phyloP scores from a whole-genome alignment of 2,888 invertebrate genomes.

The Nemapogon koenigi region DNA sequence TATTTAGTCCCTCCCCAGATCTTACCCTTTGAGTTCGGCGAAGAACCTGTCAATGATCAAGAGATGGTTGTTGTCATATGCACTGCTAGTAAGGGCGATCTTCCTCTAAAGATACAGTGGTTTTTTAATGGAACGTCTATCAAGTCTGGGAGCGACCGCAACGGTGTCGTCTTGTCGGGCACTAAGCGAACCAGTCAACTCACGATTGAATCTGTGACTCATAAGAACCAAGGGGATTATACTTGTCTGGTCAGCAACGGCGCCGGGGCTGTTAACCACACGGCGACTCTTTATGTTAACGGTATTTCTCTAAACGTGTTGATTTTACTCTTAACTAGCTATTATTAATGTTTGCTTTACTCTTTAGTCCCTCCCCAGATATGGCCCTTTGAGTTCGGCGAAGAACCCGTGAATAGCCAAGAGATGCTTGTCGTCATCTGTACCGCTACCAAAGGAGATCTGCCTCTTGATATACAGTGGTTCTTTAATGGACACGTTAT shows the following conservation, averaged over 20 bases:
- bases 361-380: constrained; percentile 72
- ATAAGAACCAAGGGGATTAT: constrained; percentile 67
- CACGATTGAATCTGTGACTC: constrained; percentile 64
- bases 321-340: constrained; percentile 8
- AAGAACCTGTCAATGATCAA: constrained; percentile 74
- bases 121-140: constrained; percentile 66
- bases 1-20: constrained; percentile 68
- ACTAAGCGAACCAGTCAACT: constrained; percentile 61
- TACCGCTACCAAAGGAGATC: constrained; percentile 77
- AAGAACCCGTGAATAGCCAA: constrained; percentile 71
- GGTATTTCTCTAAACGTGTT: constrained; percentile 59
- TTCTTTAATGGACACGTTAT: constrained; percentile 55
- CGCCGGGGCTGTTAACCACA: constrained; percentile 68
- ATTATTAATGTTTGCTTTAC: constrained; percentile 16
- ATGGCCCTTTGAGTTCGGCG: constrained; percentile 74
- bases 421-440: constrained; percentile 76
- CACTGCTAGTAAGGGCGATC: constrained; percentile 75
- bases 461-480: constrained; percentile 80
- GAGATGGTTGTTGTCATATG: constrained; percentile 75
- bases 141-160: constrained; percentile 59
- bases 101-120: constrained; percentile 75
- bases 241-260: constrained; percentile 69
- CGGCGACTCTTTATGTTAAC: constrained; percentile 70
- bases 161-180: constrained; percentile 39
- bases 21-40: constrained; percentile 79